Evolutionary conservation across 2,888 invertebrate species (phyloP).

Genomic region (Mythimna ferrago): DNA sequence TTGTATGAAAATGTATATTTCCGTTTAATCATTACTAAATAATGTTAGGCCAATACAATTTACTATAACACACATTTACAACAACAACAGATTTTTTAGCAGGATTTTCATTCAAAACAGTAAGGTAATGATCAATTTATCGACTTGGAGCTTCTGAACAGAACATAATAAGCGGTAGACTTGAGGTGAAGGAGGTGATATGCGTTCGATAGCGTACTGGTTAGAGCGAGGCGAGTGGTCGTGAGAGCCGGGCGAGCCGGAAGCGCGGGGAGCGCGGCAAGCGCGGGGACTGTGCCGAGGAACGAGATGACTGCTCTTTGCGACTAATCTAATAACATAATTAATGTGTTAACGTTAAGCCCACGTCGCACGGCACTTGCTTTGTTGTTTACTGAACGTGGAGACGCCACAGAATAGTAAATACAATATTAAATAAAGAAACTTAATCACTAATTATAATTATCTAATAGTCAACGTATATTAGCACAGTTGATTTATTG

Average conservation of each 20-base stretch:
- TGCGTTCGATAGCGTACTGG: slow-evolving; percentile 76
- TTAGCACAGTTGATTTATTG: slow-evolving; percentile 25
- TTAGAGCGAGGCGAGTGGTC: slow-evolving; percentile 75
- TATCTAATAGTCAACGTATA: neutral
- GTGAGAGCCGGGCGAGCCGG: slow-evolving; percentile 55
- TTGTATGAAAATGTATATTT: slow-evolving; percentile 61
- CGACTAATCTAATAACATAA: slow-evolving; percentile 40
- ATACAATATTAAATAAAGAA: slow-evolving; percentile 3
- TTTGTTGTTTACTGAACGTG: slow-evolving; percentile 31
- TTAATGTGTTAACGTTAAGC: slow-evolving; percentile 50
- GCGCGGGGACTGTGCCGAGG: slow-evolving; percentile 39
- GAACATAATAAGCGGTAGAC: slow-evolving; percentile 73
- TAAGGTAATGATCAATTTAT: slow-evolving; percentile 40
- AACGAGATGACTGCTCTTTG: slow-evolving; percentile 40
- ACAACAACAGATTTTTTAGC: slow-evolving; percentile 52
- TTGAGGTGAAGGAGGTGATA: slow-evolving; percentile 74
- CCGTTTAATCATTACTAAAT: slow-evolving; percentile 56
- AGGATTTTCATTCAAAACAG: slow-evolving; percentile 42
- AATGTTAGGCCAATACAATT: slow-evolving; percentile 65
- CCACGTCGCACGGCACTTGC: slow-evolving; percentile 44
- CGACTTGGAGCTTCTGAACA: slow-evolving; percentile 72
- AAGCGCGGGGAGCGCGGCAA: slow-evolving; percentile 26
- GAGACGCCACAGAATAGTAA: slow-evolving; percentile 36
- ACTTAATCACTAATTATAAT: slow-evolving; percentile 1
- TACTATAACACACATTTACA: slow-evolving; percentile 61